Percentiles rank a stretch among this genome's conserved stretches.
These are phyloP conservation scores for Hippocampus barbouri DNA, from an alignment of 2,113 vertebrate genomes.

Conservation along the genomic window DNA sequence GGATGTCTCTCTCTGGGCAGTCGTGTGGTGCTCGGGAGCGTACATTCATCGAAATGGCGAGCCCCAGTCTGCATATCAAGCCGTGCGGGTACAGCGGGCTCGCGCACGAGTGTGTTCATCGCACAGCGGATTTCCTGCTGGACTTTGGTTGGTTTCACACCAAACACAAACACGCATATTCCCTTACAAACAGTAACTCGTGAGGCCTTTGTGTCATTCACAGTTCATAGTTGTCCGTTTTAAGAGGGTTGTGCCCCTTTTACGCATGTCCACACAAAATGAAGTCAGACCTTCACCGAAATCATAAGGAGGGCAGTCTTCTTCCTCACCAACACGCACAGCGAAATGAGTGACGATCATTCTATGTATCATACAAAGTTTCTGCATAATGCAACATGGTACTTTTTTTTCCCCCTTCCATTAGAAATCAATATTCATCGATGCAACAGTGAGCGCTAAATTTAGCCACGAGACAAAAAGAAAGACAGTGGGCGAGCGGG, in stretches of 20 bases:
- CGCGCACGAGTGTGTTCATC: background rate
- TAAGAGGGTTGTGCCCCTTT: constrained; percentile 47
- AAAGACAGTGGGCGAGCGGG: constrained; percentile 46
- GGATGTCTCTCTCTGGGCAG: constrained; percentile 20
- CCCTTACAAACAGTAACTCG: constrained; percentile 24
- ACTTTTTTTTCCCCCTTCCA: constrained; percentile 35
- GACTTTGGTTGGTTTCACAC: constrained; percentile 23
- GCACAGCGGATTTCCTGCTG: constrained; percentile 19
- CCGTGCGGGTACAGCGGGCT: constrained; percentile 17
- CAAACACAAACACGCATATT: constrained; percentile 11
- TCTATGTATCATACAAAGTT: constrained; percentile 66
- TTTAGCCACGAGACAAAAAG: constrained; percentile 76
- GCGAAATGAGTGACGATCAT: constrained; percentile 46
- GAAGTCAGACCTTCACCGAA: constrained; percentile 63
- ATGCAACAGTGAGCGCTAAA: constrained; percentile 89
- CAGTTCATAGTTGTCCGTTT: constrained; percentile 53
- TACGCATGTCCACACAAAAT: constrained; percentile 31
- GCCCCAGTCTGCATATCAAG: constrained; percentile 25
- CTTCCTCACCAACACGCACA: constrained; percentile 40
- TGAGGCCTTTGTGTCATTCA: constrained; percentile 47
- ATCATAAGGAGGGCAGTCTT: constrained; percentile 66
- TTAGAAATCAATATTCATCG: constrained; percentile 79
- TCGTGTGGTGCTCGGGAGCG: constrained; percentile 34
- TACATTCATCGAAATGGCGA: constrained; percentile 27
- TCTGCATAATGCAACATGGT: constrained; percentile 67